Percentiles rank a stretch among this genome's conserved stretches.
phyloP scores from a whole-genome alignment of 1,140 invertebrate genomes.

The Holcopasites calliopsidis region DNA sequence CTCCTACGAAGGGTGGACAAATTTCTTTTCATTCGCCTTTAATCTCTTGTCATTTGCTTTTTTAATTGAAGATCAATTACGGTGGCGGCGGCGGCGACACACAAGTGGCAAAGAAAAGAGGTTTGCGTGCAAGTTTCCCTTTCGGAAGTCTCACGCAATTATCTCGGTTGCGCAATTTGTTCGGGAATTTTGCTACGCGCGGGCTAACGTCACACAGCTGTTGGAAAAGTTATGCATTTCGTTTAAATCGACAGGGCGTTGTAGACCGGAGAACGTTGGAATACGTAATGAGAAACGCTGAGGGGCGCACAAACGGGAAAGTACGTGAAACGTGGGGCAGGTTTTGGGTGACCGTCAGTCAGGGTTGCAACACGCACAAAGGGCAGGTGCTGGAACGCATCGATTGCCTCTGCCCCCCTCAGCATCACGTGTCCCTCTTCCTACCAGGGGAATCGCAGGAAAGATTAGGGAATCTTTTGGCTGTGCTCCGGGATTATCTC shows the following conservation, averaged over 20 bases:
- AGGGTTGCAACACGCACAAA: conserved; percentile 53
- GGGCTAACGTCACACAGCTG: no score
- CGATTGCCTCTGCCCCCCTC: conserved; percentile 54
- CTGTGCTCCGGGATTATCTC: conserved; percentile 16
- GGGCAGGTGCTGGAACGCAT: conserved; percentile 73
- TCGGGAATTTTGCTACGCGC: no score
- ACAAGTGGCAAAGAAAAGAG: no score
- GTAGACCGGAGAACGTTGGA: background rate
- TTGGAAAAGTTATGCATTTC: no score
- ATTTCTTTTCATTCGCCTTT: no score
- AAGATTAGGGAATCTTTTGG: background rate
- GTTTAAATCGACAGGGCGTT: background rate
- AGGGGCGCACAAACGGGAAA: background rate
- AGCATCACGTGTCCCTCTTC: conserved; percentile 20
- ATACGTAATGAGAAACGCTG: conserved; percentile 31
- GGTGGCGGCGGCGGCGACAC: no score
- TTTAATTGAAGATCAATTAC: no score
- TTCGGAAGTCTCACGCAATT: no score
- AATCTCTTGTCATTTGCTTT: no score
- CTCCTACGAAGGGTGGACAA: no score
- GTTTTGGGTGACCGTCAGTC: conserved; percentile 54
- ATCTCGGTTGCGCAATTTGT: no score
- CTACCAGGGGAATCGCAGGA: conserved; percentile 15
- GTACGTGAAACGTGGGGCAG: conserved; percentile 36
- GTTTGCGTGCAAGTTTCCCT: no score